Evolutionary conservation across 2,797 vertebrate species (phyloP).

Genomic region (Xiphorhynchus erythropygius): DNA sequence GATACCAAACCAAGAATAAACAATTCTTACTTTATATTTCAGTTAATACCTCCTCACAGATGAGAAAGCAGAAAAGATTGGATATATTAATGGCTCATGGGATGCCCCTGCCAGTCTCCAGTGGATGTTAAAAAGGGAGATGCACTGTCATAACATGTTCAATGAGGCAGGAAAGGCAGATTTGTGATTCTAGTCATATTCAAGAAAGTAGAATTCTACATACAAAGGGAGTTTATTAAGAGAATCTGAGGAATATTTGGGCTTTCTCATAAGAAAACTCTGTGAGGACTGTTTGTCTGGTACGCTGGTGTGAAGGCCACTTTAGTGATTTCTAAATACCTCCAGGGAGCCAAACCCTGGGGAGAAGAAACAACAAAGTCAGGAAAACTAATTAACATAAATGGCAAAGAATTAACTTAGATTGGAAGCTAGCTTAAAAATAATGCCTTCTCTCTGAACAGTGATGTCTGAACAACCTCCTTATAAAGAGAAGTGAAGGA

Average conservation of each 20-base stretch:
- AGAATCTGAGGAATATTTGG: not conserved
- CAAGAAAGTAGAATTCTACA: not conserved
- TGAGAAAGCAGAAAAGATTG: not conserved
- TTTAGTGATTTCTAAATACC: not conserved
- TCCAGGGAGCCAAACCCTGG: not conserved
- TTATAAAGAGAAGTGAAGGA: not conserved
- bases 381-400: not conserved
- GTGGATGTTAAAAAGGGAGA: not conserved
- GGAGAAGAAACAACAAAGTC: not conserved
- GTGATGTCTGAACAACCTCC: not conserved
- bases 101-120: not conserved
- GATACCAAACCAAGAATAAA: not conserved
- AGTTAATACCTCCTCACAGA: not conserved
- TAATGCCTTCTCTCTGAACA: not conserved
- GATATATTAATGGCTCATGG: not conserved
- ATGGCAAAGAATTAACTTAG: not conserved
- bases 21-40: not conserved
- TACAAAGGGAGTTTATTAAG: not conserved
- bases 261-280: not conserved
- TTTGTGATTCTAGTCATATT: not conserved
- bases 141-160: not conserved
- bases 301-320: not conserved
- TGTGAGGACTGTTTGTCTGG: not conserved
- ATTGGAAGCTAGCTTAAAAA: not conserved
- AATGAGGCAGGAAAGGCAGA: not conserved